Evolutionary conservation across 2,888 invertebrate species (phyloP), one percentile per base, ranked within the genome.

Genomic region (Eristalis intricaria): DNA sequence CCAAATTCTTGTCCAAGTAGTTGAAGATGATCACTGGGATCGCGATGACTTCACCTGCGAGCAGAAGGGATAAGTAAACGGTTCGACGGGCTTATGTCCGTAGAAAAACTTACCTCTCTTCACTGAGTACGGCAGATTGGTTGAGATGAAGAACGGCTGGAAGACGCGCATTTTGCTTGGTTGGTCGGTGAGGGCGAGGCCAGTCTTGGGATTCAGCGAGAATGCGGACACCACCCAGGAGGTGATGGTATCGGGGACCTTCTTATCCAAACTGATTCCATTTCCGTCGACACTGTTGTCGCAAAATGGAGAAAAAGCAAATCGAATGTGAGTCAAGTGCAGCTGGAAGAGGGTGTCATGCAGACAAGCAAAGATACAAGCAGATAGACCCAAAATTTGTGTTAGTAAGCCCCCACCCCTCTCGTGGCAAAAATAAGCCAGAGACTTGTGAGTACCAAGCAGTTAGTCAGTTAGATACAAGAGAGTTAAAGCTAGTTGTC

Each of bases 1-100:
- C 94, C 0, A 97, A 94, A 88, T 97, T 96, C 83, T 95, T 95
- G 15, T 96, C 95, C 93, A 97, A 94, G 90, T 98, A 97, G 92
- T 98, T 99, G 92, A 97, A 97, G 10, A 99, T 95, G 2, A 97
- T 96, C 13, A 97, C 96, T 65, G 98, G 97, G 73, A 98, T 95
- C 0, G 98, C 96, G 75, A 99, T 95, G 10, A 97, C 96, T 94
- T 99, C 99, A 29, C 98, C 98, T 92, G 50, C 19, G 8, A 19
- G 19, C 1, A n/a, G 4, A 1, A 23, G n/a, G 60, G 8, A 56
- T 23, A 0, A 10, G 15, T 64, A 40, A 22, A 4, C 15, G 58
- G 1, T 26, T 11, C 5, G 8, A 38, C 1, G 19, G 2, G 65
- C 11, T 4, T 13, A 15, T 4, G n/a, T 4, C 56, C 23, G 1